Evolutionary conservation across 2,113 vertebrate species (phyloP), one percentile per base, ranked within the genome.

Genomic region (Romanogobio albipinnatus): DNA sequence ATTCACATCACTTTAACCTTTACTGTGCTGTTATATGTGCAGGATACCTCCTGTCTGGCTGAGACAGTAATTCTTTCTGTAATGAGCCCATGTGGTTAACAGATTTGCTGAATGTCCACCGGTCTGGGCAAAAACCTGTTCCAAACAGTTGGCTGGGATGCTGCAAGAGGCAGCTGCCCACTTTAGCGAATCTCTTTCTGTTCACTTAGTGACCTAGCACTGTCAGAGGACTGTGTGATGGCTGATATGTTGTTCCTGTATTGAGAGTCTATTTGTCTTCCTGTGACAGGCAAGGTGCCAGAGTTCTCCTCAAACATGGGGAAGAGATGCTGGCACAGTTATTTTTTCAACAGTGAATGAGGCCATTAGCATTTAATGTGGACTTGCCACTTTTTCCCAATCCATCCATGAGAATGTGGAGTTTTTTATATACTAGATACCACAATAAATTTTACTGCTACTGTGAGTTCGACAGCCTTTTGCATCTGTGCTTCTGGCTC

Each of bases 41-140:
- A 70, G 78, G 43, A 45, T 39, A 39, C 79, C n/a, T 73, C 47
- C 9, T 15, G 51, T 13, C 47, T 81, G 85, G 76, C 73, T 53
- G 11, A 73, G 29, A 3, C 64, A 1, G n/a, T 82, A 66, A 81
- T 85, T 84, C 76, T 76, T 39, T 56, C 83, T n/a, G 49, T 78
- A 85, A 85, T 78, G 83, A 86, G 73, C 53, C 53, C 76, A 82
- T 87, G 86, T 79, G 84, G 75, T 84, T 70, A 76, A 78, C 73
- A 81, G 76, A 76, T 79, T 84, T 74, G 73, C 83, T 64, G 86
- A 80, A 75, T 84, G 47, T 80, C 61, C 33, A 24, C 76, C 64
- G 33, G 68, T 79, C 84, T 89, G 85, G 82, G 47, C 74, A 71
- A 58, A 77, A 89, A 84, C 77, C 85, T 89, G 87, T 80, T 88